Evolutionary conservation across 1,140 invertebrate species (phyloP).

Genomic region (Halictus rubicundus): DNA sequence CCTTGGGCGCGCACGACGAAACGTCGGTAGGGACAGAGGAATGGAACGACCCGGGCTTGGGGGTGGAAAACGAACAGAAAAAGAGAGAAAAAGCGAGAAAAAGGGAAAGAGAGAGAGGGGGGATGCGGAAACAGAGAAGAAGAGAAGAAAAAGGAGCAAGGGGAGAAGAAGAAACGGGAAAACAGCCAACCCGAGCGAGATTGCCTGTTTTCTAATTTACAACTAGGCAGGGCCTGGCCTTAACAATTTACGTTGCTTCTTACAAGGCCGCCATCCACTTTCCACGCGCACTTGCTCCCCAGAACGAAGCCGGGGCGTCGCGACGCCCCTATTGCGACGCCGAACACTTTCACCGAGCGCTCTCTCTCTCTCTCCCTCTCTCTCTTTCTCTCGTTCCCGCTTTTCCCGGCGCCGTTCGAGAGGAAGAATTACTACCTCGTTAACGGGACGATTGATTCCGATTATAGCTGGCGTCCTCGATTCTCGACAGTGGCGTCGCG

Average conservation of each 20-base stretch:
- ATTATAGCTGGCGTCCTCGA: constrained; percentile 41
- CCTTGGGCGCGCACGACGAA: constrained; percentile 26
- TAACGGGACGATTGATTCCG: constrained; percentile 56
- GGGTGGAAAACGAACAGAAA: background rate
- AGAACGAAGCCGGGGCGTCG: constrained; percentile 37
- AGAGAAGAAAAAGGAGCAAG: too few species aligned
- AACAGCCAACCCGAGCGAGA: constrained; percentile 64
- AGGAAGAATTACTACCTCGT: constrained; percentile 60
- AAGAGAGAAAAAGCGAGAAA: too few species aligned
- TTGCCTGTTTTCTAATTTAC: constrained; percentile 75
- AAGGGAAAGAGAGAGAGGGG: too few species aligned
- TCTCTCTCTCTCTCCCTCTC: background rate
- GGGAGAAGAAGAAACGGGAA: constrained; percentile 21
- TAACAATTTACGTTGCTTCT: constrained; percentile 72
- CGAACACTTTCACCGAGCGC: constrained; percentile 14
- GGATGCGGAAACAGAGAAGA: too few species aligned
- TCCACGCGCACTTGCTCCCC: constrained; percentile 29
- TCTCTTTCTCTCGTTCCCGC: background rate
- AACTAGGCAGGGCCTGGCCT: constrained; percentile 71
- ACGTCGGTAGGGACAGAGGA: background rate
- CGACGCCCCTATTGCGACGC: constrained; percentile 47
- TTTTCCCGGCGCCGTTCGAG: constrained; percentile 5
- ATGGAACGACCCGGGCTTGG: background rate
- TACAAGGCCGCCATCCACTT: constrained; percentile 28
- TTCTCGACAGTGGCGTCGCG: constrained; percentile 15